Percentiles rank a stretch among this genome's conserved stretches.
phyloP scores from a whole-genome alignment of 2,888 invertebrate species.

The Helicoverpa assulta region DNA sequence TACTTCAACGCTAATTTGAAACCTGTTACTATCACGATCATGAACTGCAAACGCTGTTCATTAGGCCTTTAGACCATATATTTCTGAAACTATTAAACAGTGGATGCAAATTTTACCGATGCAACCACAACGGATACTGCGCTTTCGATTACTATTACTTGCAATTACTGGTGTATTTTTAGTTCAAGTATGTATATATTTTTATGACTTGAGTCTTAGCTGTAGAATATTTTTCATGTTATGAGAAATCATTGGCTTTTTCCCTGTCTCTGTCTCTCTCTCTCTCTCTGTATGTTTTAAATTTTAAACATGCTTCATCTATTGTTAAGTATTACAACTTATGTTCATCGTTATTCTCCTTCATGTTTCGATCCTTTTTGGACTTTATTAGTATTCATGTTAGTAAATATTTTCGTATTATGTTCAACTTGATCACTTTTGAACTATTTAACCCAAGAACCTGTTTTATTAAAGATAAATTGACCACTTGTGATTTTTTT shows the following conservation, averaged over 20 bases:
- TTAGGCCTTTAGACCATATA: conserved; percentile 48
- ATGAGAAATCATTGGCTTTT: not conserved
- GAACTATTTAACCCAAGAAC: not conserved
- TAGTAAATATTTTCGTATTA: not conserved
- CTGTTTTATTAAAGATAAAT: not conserved
- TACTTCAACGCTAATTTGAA: conserved; percentile 39
- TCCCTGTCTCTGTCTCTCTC: not conserved
- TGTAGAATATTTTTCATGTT: not conserved
- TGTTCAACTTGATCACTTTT: not conserved
- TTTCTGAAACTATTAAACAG: conserved; percentile 37
- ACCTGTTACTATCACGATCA: conserved; percentile 50
- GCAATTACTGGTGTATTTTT: conserved; percentile 55
- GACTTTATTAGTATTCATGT: not conserved
- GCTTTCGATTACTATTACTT: conserved; percentile 67
- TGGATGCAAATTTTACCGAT: conserved; percentile 49
- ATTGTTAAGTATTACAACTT: not conserved
- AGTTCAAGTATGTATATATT: conserved; percentile 8
- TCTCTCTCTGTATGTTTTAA: not conserved
- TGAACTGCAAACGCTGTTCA: conserved; percentile 34
- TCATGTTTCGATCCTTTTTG: not conserved
- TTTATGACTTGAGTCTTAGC: conserved; percentile 1
- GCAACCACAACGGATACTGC: conserved; percentile 65
- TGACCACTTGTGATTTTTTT: not conserved
- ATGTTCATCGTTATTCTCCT: conserved; percentile 16
- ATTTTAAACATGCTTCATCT: not conserved